A percentile compares a stretch with the other conserved stretches of the same genome.
phyloP scores from a whole-genome alignment of 1,140 invertebrate species.

The Neodiprion pinetum region DNA sequence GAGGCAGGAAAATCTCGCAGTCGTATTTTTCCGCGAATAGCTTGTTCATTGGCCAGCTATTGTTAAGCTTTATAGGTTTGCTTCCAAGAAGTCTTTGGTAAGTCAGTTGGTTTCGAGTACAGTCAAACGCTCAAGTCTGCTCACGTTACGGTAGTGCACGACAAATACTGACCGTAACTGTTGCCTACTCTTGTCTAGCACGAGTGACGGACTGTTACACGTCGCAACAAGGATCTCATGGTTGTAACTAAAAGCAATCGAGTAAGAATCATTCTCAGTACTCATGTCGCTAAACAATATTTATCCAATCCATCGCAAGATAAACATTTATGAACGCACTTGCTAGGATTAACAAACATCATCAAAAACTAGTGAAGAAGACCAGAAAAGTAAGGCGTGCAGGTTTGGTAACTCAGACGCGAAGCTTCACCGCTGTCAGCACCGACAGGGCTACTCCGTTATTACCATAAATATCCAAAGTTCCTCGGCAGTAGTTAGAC shows the following conservation, averaged over 20 bases:
- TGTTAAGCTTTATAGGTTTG: neutral
- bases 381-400: neutral
- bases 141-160: neutral
- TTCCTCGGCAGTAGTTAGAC: neutral
- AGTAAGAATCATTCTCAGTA: neutral
- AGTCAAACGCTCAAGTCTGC: neutral
- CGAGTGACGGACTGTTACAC: neutral
- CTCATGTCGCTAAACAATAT: neutral
- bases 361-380: neutral
- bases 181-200: neutral
- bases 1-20: neutral
- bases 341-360: too few species aligned
- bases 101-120: neutral
- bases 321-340: neutral
- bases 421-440: neutral
- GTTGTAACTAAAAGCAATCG: neutral
- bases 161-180: neutral
- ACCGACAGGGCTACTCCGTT: neutral
- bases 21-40: neutral
- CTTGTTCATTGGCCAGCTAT: neutral
- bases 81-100: neutral
- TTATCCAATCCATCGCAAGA: neutral
- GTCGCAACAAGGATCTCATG: neutral
- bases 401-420: neutral
- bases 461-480: conserved; percentile 16